Percentiles rank a stretch among this genome's conserved stretches.
phyloP scores from a whole-genome alignment of 2,888 invertebrate species.

The Himalopsyche tibetana region DNA sequence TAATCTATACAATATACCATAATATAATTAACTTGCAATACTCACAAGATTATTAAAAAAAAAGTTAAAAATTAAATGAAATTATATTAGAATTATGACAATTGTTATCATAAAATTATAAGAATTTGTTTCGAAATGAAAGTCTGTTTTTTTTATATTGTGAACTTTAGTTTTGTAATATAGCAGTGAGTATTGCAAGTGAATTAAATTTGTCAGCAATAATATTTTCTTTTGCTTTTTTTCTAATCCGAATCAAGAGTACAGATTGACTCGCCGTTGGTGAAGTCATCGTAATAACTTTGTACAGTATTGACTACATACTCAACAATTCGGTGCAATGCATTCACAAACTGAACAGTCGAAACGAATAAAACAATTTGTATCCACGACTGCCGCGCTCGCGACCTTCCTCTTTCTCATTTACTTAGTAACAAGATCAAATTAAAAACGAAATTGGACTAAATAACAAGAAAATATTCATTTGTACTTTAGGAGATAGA shows the following conservation, averaged over 20 bases:
- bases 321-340: constrained; percentile 46
- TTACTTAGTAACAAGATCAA: constrained; percentile 64
- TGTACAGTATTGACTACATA: constrained; percentile 52
- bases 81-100: too few relatives aligned
- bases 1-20: constrained; percentile 57
- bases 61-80: neutral
- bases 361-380: constrained; percentile 63
- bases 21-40: constrained; percentile 44
- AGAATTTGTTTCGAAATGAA: neutral
- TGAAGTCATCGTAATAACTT: constrained; percentile 46
- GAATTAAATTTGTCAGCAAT: constrained; percentile 53
- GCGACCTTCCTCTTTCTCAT: constrained; percentile 36
- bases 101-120: neutral
- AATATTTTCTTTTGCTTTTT: constrained; percentile 58
- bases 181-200: constrained; percentile 37
- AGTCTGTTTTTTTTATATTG: constrained; percentile 12
- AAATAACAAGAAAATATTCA: constrained; percentile 76
- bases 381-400: constrained; percentile 46
- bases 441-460: constrained; percentile 72
- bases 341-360: constrained; percentile 35
- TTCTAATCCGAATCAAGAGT: constrained; percentile 57
- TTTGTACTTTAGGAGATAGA: constrained; percentile 77
- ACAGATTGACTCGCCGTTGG: neutral
- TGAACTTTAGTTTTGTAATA: neutral
- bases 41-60: constrained; percentile 28